Percentiles rank a stretch among this genome's conserved stretches.
Conservation (phyloP, 2,888 invertebrate species). For the Ctenicera cuprea region DNA sequence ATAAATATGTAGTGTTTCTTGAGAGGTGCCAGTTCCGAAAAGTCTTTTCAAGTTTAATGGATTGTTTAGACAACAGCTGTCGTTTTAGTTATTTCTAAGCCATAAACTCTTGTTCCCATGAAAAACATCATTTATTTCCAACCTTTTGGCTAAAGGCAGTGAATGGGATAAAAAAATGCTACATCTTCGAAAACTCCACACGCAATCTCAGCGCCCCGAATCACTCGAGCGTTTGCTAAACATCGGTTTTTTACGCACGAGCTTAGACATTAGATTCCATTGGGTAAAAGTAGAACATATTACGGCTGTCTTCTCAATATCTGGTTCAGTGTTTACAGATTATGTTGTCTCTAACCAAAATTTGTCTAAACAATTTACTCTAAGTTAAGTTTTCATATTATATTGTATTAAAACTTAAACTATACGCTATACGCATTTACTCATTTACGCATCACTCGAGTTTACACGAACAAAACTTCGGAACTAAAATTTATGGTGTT, state of each 20-base stretch:
- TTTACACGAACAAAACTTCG: not conserved
- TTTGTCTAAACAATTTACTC: too few relatives aligned
- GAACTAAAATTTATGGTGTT: conserved; percentile 14
- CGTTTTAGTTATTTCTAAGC: conserved; percentile 31
- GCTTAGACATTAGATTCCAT: conserved; percentile 7
- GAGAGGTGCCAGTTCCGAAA: conserved; percentile 7
- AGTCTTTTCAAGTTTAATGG: conserved; percentile 27
- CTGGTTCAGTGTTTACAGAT: not conserved
- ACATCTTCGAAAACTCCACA: conserved; percentile 23
- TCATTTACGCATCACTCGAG: not conserved
- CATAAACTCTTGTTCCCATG: conserved; percentile 24
- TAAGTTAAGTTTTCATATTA: not conserved
- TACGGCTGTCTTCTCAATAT: not conserved
- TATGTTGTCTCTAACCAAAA: too few relatives aligned
- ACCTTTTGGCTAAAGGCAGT: conserved; percentile 32
- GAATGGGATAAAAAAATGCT: conserved; percentile 37
- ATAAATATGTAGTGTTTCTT: not conserved
- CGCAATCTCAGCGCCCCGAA: conserved; percentile 14
- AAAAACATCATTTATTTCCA: conserved; percentile 43
- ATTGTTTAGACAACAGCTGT: conserved; percentile 30
- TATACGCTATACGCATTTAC: not conserved
- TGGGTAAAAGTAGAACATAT: not conserved
- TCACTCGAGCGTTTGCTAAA: conserved; percentile 20
- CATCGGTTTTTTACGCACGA: conserved; percentile 19
- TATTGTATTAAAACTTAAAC: not conserved